These are phyloP conservation scores for Caenorhabditis uteleia DNA, from an alignment of 2,888 invertebrate species.

Conservation along the genomic window DNA sequence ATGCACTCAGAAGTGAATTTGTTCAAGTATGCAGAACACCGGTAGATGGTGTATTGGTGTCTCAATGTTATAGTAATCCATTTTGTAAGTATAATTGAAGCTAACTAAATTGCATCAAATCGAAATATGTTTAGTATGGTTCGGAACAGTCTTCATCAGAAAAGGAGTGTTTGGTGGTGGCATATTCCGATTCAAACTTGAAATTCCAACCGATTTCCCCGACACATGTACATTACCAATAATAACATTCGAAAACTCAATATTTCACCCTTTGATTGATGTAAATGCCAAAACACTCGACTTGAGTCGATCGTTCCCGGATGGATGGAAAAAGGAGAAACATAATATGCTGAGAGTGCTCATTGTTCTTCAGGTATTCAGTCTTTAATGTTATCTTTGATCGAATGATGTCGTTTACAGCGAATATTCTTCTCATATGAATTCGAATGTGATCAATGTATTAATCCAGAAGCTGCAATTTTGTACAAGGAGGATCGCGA, in stretches of 20 bases:
- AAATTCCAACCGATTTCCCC: slow-evolving; percentile 87
- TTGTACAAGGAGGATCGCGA: slow-evolving; percentile 50
- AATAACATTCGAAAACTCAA: slow-evolving; percentile 25
- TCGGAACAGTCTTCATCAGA: slow-evolving; percentile 87
- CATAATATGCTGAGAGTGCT: slow-evolving; percentile 53
- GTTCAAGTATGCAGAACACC: slow-evolving; percentile 40
- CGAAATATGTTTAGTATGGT: slow-evolving; percentile 79
- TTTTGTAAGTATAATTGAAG: not conserved
- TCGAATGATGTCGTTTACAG: slow-evolving; percentile 15
- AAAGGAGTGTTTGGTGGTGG: slow-evolving; percentile 88
- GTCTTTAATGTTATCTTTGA: not conserved
- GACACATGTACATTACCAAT: slow-evolving; percentile 79
- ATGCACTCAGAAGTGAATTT: too few relatives aligned
- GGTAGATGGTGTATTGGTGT: slow-evolving; percentile 44
- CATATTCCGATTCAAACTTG: slow-evolving; percentile 86
- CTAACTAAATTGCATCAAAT: not conserved
- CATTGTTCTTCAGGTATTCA: slow-evolving; percentile 46
- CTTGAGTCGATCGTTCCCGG: slow-evolving; percentile 54
- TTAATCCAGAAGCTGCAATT: slow-evolving; percentile 54
- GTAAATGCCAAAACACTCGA: slow-evolving; percentile 34
- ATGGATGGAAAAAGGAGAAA: slow-evolving; percentile 57
- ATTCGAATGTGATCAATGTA: slow-evolving; percentile 33
- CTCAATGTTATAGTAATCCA: slow-evolving; percentile 16
- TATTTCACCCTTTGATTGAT: slow-evolving; percentile 52
- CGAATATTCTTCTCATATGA: slow-evolving; percentile 54